Evolutionary conservation across 53 echinoderm and acorn worm genomes (phyloP).

Genomic region (Zoroaster sp.): DNA sequence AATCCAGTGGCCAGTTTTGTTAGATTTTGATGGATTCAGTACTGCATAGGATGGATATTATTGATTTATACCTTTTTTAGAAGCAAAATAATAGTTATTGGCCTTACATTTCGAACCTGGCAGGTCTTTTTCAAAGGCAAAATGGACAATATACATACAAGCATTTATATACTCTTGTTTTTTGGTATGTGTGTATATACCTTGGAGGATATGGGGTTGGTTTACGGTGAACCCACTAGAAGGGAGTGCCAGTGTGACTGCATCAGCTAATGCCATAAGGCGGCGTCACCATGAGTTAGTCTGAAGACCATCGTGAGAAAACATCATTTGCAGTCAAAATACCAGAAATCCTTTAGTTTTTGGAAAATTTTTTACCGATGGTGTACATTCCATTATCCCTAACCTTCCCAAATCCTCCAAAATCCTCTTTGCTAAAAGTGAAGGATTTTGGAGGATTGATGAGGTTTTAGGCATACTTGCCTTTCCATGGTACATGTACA

Average conservation of each 20-base stretch:
- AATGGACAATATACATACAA: too few relatives aligned
- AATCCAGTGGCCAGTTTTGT: not conserved
- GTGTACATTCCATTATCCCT: not conserved
- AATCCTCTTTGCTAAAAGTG: not conserved
- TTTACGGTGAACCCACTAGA: too few relatives aligned
- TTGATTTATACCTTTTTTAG: not conserved
- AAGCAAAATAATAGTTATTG: too few relatives aligned
- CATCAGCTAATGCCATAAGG: slow-evolving; percentile 69
- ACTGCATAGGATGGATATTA: not conserved
- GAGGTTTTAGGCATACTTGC: not conserved
- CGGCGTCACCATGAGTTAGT: slow-evolving; percentile 50
- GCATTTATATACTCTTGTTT: too few relatives aligned
- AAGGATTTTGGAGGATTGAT: not conserved
- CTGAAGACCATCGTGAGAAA: slow-evolving; percentile 89
- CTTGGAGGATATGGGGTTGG: too few relatives aligned
- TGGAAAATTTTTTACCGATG: not conserved
- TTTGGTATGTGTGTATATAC: too few relatives aligned
- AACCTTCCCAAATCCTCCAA: too few relatives aligned
- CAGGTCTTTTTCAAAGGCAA: too few relatives aligned
- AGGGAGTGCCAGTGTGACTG: not conserved
- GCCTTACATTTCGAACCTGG: too few relatives aligned
- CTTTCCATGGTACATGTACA: too few relatives aligned
- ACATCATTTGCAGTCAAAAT: slow-evolving; percentile 68
- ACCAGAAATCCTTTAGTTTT: not conserved
- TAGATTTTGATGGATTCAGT: too few relatives aligned